phyloP scores from a whole-genome alignment of 35 echinoderm and acorn worm species.

The Acanthaster planci region DNA sequence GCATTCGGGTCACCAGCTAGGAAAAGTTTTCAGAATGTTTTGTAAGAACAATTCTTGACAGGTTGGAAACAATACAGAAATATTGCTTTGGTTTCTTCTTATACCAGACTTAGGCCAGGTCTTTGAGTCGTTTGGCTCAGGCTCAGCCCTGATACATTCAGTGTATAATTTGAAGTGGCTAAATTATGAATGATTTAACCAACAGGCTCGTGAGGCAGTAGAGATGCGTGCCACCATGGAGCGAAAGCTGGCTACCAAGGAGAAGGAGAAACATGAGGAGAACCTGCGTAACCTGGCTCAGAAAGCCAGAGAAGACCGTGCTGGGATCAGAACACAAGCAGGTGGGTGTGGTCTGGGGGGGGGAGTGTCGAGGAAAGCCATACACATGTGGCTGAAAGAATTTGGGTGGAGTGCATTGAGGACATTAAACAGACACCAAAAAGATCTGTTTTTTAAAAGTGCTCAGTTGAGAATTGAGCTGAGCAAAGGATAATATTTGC shows the following conservation, averaged over 20 bases:
- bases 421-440: too few species aligned
- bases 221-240: conserved; percentile 96
- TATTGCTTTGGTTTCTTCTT: not conserved
- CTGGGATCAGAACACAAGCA: conserved; percentile 69
- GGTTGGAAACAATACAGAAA: not conserved
- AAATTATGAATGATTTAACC: not conserved
- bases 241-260: conserved; percentile 83
- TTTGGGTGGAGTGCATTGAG: too few species aligned
- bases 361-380: not conserved
- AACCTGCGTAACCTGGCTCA: conserved; percentile 69
- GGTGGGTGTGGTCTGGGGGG: conserved; percentile 33
- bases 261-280: conserved; percentile 95
- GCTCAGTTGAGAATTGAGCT: too few species aligned
- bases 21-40: too few species aligned
- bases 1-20: too few species aligned
- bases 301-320: conserved; percentile 89
- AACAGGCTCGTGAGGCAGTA: conserved; percentile 96
- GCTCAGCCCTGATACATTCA: too few species aligned
- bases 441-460: too few species aligned
- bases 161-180: too few species aligned
- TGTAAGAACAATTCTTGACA: too few species aligned
- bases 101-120: not conserved
- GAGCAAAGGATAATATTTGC: too few species aligned
- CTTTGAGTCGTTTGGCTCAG: too few species aligned
- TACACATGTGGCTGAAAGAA: too few species aligned